Evolutionary conservation across 2,797 vertebrate species (phyloP), one percentile per base, ranked within the genome.

Genomic region (Darevskia nairensis): DNA sequence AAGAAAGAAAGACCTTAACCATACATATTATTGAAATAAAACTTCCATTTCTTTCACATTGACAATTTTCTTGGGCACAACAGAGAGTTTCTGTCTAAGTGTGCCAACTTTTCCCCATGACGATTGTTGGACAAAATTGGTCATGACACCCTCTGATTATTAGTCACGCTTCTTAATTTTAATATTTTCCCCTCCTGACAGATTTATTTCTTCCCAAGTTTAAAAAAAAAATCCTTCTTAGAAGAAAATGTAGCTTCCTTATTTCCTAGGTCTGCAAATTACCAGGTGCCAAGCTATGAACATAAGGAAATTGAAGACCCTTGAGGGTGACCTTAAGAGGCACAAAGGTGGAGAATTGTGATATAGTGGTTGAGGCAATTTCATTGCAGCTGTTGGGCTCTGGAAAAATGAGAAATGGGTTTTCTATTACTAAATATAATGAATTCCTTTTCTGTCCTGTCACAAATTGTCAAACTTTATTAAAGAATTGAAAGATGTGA

Each of bases 381-480:
- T 92, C 92, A 77, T 80, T 85, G 92, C 27, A 75, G 92, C 88
- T 92, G 90, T 90, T 91, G 89, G 84, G 93, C 2, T 23, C 11
- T 78, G 91, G 95, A 93, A 95, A 96, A 96, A 96, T 93, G 94
- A 96, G 92, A 95, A 96, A 96, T 94, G 11, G 94, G 94, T 95
- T 96, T 96, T 94, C 94, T 94, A 87, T 96, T 96, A 95, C 95
- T 92, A 95, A 95, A 95, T 95, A 91, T 94, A 97, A 97, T 96
- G 86, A 96, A 96, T 95, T 96, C 75, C 50, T 89, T 96, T 95
- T 97, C 95, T 94, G 66, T 80, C 86, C 92, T 97, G 97, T 97
- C 96, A 96, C 95, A 96, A 96, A 96, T 96, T 97, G 97, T 97
- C 97, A 97, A 97, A 97, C 95, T 95, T 96, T 95, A 96, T 97